Percentiles rank a stretch among this genome's conserved stretches.
Evolutionary conservation across 1,140 invertebrate species (phyloP).

Genomic region (Odontomachus brunneus): DNA sequence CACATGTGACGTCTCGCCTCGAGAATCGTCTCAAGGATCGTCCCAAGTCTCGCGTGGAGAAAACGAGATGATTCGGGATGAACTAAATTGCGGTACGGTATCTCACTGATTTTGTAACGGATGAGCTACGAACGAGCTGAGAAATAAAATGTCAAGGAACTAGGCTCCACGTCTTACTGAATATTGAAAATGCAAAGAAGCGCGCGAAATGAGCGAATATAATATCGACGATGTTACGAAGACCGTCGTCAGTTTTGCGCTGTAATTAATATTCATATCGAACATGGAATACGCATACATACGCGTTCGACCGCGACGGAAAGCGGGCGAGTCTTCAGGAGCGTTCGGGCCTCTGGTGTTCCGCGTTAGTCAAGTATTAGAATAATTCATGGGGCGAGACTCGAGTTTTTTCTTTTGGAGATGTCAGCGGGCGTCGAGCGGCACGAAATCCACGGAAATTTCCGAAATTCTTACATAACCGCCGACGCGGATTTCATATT

Average conservation of each 20-base stretch:
- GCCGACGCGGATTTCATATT: background rate
- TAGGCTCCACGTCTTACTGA: no score
- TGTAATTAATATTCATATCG: constrained; percentile 17
- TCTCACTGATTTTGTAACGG: no score
- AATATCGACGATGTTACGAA: background rate
- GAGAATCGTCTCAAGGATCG: no score
- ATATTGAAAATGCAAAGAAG: background rate
- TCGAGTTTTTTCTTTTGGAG: no score
- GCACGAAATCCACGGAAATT: background rate
- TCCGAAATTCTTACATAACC: constrained; percentile 9
- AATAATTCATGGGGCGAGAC: background rate
- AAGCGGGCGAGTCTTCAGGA: background rate
- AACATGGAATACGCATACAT: background rate
- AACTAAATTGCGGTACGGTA: no score
- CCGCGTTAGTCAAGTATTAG: constrained; percentile 16
- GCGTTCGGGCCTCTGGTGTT: background rate
- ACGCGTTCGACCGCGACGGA: constrained; percentile 8
- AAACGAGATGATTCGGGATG: no score
- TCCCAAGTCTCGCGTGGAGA: no score
- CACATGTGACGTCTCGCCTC: no score
- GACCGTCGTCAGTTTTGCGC: background rate
- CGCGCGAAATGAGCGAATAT: background rate
- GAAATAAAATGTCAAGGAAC: no score
- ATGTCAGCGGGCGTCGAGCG: no score
- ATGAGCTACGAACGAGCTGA: no score